phyloP scores from a whole-genome alignment of 2,888 invertebrate genomes.

The Nephrocerus scutellatus region DNA sequence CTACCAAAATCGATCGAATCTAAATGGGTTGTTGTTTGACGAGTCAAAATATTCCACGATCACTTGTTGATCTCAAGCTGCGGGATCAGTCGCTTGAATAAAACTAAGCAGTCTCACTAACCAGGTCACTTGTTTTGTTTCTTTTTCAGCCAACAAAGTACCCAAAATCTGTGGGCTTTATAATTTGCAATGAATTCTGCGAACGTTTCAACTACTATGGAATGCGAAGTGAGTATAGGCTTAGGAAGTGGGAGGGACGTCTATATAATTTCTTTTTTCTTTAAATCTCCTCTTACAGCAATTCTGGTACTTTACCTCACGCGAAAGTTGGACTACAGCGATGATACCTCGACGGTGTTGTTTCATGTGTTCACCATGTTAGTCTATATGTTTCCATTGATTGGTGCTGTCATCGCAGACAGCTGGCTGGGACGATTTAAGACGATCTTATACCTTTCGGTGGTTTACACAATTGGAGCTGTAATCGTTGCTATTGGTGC shows the following conservation, averaged over 20 bases:
- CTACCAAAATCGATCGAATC: no score
- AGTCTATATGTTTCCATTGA: constrained; percentile 56
- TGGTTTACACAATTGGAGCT: constrained; percentile 81
- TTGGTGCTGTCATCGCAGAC: constrained; percentile 92
- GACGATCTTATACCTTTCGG: constrained; percentile 75
- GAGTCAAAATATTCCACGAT: no score
- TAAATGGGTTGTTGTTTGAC: no score
- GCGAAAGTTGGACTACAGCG: constrained; percentile 64
- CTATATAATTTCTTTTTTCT: constrained; percentile 3
- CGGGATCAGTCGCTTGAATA: not conserved
- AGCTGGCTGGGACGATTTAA: constrained; percentile 84
- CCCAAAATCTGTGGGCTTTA: constrained; percentile 85
- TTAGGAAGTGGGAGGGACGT: no score
- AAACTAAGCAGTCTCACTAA: not conserved
- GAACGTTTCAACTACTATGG: constrained; percentile 97
- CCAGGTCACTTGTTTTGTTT: not conserved
- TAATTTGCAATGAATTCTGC: constrained; percentile 95
- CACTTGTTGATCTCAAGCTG: not conserved
- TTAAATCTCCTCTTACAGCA: constrained; percentile 56
- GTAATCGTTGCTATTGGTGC: constrained; percentile 66
- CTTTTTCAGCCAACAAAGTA: constrained; percentile 52
- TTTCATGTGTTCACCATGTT: constrained; percentile 87
- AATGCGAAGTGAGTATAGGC: constrained; percentile 74
- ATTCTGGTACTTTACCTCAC: constrained; percentile 83
- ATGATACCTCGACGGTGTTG: constrained; percentile 72